Percentiles rank a stretch among this genome's conserved stretches.
Conservation (phyloP, 2,113 vertebrate genomes). For the Cyanocitta stelleri region DNA sequence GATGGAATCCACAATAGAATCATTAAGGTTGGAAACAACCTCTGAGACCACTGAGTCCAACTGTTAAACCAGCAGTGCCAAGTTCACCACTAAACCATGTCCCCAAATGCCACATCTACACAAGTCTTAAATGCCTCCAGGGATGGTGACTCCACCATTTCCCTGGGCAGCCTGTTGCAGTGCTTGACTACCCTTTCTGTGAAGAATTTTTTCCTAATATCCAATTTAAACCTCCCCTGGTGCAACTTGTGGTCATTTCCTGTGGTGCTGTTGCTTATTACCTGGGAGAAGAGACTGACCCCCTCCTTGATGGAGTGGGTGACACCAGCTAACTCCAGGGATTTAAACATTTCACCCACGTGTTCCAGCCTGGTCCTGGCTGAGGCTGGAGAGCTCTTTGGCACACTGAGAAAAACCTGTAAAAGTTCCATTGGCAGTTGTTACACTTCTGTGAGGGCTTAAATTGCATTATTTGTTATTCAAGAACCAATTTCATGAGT, state of each 20-base stretch:
- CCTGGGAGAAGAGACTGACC: neutral
- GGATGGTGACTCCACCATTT: neutral
- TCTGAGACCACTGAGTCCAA: neutral
- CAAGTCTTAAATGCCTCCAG: neutral
- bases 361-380: neutral
- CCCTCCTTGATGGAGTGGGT: neutral
- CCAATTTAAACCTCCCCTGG: neutral
- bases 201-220: neutral
- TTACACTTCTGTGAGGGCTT: neutral
- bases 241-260: neutral
- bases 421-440: neutral
- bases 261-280: neutral
- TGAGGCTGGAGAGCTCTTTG: neutral
- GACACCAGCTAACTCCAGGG: neutral
- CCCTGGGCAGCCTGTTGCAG: neutral
- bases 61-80: neutral
- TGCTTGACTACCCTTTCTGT: neutral
- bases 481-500: neutral
- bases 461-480: neutral
- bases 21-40: neutral
- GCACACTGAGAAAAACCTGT: neutral
- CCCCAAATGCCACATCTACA: neutral
- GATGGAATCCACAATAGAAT: neutral
- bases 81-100: neutral
- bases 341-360: fast-evolving